Evolutionary conservation across 2,888 invertebrate genomes (phyloP).

Genomic region (Chydorus sphaericus): DNA sequence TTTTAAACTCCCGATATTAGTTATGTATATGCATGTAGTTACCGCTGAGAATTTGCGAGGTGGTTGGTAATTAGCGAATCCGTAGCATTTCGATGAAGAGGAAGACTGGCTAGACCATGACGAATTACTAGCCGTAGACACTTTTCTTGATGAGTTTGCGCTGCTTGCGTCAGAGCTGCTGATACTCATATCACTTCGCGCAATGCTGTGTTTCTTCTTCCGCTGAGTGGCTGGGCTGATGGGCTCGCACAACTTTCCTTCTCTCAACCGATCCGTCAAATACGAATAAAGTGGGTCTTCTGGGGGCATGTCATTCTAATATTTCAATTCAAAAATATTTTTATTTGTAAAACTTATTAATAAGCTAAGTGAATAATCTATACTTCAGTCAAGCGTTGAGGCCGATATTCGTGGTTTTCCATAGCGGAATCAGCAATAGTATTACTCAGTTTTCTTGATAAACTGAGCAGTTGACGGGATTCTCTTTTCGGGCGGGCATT

Average conservation of each 20-base stretch:
- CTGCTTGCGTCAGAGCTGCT: neutral
- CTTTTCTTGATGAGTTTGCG: neutral
- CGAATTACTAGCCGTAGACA: neutral
- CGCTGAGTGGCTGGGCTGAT: neutral
- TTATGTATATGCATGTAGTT: too few species aligned
- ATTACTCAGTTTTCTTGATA: neutral
- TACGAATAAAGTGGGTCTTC: conserved; percentile 10
- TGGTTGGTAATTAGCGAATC: conserved; percentile 5
- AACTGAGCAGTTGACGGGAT: too few species aligned
- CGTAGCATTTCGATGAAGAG: neutral
- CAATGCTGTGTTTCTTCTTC: neutral
- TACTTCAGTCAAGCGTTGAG: neutral
- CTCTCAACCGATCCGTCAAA: conserved; percentile 11
- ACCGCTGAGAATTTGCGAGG: neutral
- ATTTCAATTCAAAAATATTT: neutral
- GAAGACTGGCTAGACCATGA: neutral
- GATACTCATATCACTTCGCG: neutral
- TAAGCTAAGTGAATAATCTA: neutral
- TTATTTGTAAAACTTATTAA: too few species aligned
- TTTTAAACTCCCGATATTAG: too few species aligned
- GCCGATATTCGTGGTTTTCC: neutral
- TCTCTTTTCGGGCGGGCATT: neutral
- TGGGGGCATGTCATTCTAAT: conserved; percentile 5
- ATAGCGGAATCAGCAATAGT: neutral
- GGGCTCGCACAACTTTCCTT: conserved; percentile 9